These are phyloP conservation scores for Mesocentrotus franciscanus DNA, from an alignment of 53 echinoderm and acorn worm species.

Conservation along the genomic window DNA sequence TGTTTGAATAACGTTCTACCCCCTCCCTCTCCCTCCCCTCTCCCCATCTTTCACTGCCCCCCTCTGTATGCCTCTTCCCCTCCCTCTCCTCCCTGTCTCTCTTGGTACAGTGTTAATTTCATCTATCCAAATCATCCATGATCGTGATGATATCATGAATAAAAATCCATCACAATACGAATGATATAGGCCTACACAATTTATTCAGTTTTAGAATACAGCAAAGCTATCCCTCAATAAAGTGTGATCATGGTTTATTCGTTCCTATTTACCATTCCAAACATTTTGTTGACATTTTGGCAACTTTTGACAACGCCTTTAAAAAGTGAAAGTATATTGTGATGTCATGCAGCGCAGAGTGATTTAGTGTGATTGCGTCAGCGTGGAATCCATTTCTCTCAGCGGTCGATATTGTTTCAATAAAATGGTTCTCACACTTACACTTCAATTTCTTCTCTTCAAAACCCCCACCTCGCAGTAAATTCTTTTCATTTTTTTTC, in stretches of 20 bases:
- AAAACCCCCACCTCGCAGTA: no score
- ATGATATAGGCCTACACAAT: no score
- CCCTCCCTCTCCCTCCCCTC: neutral
- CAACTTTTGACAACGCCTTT: neutral
- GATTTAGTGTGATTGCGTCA: slow-evolving; percentile 36
- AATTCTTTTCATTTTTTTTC: no score
- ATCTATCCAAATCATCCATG: no score
- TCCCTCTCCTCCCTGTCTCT: neutral
- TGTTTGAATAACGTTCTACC: neutral
- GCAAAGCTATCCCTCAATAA: no score
- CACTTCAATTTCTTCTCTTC: neutral
- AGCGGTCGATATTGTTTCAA: slow-evolving; percentile 60
- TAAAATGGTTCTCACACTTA: slow-evolving; percentile 46
- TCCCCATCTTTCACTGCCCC: neutral
- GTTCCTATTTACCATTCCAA: neutral
- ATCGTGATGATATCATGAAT: no score
- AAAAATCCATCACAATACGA: no score
- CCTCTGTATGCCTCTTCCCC: neutral
- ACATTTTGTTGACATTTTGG: neutral
- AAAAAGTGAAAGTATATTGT: neutral
- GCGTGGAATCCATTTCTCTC: slow-evolving; percentile 28
- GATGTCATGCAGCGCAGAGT: slow-evolving; percentile 49
- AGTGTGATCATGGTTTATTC: no score
- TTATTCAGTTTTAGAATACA: no score
- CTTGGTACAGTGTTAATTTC: no score